Evolutionary conservation across 2,888 invertebrate genomes (phyloP).

Genomic region (Cephus sareptanus): DNA sequence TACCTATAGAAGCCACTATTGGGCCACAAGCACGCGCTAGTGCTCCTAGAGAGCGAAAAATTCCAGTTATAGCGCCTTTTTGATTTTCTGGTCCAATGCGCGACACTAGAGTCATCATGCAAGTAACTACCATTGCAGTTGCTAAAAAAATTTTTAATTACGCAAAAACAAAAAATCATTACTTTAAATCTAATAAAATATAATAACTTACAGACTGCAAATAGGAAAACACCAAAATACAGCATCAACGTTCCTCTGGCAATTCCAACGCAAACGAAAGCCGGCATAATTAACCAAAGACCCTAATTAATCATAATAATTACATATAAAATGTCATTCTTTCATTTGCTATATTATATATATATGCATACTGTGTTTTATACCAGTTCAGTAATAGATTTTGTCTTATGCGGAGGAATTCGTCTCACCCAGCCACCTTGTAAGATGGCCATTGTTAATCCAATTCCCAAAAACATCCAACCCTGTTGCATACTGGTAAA

Average conservation of each 20-base stretch:
- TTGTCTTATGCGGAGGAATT: constrained; percentile 78
- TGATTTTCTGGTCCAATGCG: constrained; percentile 82
- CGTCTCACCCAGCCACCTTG: constrained; percentile 91
- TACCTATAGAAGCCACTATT: constrained; percentile 85
- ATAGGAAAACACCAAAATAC: constrained; percentile 86
- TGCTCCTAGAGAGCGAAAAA: constrained; percentile 93
- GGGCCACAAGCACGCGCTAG: constrained; percentile 94
- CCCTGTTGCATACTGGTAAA: constrained; percentile 97
- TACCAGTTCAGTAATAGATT: constrained; percentile 75
- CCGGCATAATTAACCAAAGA: constrained; percentile 84
- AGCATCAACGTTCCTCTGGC: constrained; percentile 73
- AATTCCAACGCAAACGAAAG: constrained; percentile 86
- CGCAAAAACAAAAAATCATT: constrained; percentile 9
- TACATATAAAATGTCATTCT: constrained; percentile 8
- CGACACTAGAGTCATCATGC: constrained; percentile 93
- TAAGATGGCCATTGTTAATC: constrained; percentile 88
- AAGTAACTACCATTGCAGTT: constrained; percentile 94
- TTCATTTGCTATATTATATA: background rate
- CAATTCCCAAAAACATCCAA: constrained; percentile 95
- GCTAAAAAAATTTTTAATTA: constrained; percentile 68
- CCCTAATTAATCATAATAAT: constrained; percentile 67
- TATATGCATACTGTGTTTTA: constrained; percentile 17
- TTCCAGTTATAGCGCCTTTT: constrained; percentile 93
- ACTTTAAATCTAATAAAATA: constrained; percentile 13
- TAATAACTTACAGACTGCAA: constrained; percentile 84